Conservation (phyloP, 2,888 invertebrate species). For the Pheosia tremula region DNA sequence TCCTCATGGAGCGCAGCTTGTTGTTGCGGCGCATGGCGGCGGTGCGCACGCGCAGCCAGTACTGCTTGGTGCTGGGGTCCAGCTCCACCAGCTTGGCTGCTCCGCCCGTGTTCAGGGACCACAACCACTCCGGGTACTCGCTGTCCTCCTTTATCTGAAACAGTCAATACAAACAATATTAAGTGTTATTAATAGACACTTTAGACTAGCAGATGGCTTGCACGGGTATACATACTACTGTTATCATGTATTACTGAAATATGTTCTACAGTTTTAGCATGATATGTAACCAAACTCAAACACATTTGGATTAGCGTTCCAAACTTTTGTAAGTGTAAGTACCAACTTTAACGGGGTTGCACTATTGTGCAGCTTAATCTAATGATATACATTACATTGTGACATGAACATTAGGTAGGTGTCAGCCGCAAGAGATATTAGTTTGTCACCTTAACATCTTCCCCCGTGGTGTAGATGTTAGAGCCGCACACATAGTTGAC, state of each 20-base stretch:
- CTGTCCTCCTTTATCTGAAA: constrained; percentile 64
- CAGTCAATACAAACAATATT: background rate
- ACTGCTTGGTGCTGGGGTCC: constrained; percentile 91
- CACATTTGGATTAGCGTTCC: too few relatives aligned
- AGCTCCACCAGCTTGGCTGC: constrained; percentile 88
- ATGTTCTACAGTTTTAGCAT: too few relatives aligned
- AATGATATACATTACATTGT: too few relatives aligned
- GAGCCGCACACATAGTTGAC: constrained; percentile 93
- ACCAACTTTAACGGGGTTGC: too few relatives aligned
- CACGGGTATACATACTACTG: too few relatives aligned
- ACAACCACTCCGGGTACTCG: constrained; percentile 97
- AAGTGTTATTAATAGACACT: background rate
- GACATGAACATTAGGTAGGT: too few relatives aligned
- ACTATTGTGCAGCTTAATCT: too few relatives aligned
- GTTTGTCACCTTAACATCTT: constrained; percentile 88
- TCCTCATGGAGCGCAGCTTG: constrained; percentile 83
- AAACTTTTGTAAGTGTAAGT: too few relatives aligned
- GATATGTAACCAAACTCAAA: too few relatives aligned
- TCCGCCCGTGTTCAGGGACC: constrained; percentile 88
- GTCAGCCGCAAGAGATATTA: too few relatives aligned
- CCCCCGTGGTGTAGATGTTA: constrained; percentile 91
- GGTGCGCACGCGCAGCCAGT: constrained; percentile 91
- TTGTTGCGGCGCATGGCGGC: constrained; percentile 87
- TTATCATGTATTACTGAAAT: too few relatives aligned
- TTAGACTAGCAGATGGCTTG: background rate